Conservation (phyloP, 2,888 invertebrate species). For the Andrena trimmerana region DNA sequence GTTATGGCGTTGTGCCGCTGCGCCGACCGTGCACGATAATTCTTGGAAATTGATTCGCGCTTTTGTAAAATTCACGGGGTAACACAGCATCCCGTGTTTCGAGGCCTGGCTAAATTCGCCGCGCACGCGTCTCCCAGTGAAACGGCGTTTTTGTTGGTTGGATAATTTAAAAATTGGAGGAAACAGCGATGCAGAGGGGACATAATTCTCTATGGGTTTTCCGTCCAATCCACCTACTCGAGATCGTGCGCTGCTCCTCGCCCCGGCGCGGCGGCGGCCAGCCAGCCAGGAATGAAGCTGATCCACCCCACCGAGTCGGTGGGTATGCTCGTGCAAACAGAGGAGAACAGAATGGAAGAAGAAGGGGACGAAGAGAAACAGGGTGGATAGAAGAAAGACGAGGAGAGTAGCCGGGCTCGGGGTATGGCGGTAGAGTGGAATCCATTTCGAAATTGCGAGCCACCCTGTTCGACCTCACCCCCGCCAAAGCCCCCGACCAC, state of each 20-base stretch:
- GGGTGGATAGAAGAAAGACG: conserved; percentile 53
- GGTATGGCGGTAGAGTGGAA: conserved; percentile 78
- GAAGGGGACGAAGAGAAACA: conserved; percentile 65
- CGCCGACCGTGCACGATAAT: not conserved
- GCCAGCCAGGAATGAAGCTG: conserved; percentile 75
- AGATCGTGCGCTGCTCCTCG: conserved; percentile 54
- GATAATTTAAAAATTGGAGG: conserved; percentile 63
- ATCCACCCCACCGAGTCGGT: conserved; percentile 70
- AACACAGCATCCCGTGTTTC: not conserved
- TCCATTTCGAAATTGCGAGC: conserved; percentile 85
- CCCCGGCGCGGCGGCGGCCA: conserved; percentile 56
- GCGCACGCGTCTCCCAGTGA: not conserved
- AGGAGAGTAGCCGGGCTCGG: conserved; percentile 28
- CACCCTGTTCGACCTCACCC: conserved; percentile 76
- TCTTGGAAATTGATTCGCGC: not conserved
- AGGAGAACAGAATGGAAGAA: conserved; percentile 45
- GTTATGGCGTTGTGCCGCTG: not conserved
- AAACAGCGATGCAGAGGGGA: conserved; percentile 42
- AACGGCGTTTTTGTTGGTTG: conserved; percentile 9
- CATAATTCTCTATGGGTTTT: conserved; percentile 75
- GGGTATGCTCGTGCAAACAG: conserved; percentile 29
- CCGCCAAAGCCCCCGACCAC: conserved; percentile 57
- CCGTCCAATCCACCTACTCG: conserved; percentile 79
- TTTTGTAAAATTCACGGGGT: not conserved
- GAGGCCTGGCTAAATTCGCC: not conserved